Conservation (phyloP, 2,888 invertebrate species). For the Marasmarcha lunaedactyla region DNA sequence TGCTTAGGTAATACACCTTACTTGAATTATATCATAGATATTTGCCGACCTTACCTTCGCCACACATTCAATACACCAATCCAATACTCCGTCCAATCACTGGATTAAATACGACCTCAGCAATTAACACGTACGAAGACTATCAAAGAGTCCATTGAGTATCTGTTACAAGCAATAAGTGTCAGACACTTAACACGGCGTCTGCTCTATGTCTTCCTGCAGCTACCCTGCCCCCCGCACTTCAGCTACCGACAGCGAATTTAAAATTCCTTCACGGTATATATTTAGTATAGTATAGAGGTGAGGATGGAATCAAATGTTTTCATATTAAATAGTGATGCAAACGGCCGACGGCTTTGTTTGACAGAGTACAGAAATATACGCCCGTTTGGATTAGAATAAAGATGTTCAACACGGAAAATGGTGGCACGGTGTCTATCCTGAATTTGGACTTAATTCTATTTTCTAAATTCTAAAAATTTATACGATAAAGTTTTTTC, state of each 20-base stretch:
- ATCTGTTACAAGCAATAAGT: constrained; percentile 17
- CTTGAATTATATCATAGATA: too few relatives aligned
- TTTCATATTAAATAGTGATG: background rate
- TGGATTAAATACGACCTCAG: background rate
- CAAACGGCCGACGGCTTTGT: background rate
- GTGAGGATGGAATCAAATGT: background rate
- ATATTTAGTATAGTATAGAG: constrained; percentile 19
- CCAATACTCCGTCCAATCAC: background rate
- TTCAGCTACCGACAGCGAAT: constrained; percentile 20
- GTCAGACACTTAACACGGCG: constrained; percentile 35
- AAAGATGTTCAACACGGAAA: too few relatives aligned
- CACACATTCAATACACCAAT: too few relatives aligned
- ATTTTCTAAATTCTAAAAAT: too few relatives aligned
- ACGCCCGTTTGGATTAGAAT: too few relatives aligned
- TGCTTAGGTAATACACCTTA: too few relatives aligned
- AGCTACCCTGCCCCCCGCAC: too few relatives aligned
- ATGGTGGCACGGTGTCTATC: too few relatives aligned
- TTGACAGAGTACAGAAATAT: background rate
- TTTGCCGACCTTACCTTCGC: too few relatives aligned
- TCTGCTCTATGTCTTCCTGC: constrained; percentile 36
- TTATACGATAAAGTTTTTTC: too few relatives aligned
- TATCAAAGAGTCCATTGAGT: constrained; percentile 19
- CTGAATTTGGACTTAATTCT: too few relatives aligned
- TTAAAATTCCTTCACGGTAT: constrained; percentile 29
- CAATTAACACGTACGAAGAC: constrained; percentile 1